Conservation (phyloP, 2,797 vertebrate species). For the Dendrocincla tyrannina region DNA sequence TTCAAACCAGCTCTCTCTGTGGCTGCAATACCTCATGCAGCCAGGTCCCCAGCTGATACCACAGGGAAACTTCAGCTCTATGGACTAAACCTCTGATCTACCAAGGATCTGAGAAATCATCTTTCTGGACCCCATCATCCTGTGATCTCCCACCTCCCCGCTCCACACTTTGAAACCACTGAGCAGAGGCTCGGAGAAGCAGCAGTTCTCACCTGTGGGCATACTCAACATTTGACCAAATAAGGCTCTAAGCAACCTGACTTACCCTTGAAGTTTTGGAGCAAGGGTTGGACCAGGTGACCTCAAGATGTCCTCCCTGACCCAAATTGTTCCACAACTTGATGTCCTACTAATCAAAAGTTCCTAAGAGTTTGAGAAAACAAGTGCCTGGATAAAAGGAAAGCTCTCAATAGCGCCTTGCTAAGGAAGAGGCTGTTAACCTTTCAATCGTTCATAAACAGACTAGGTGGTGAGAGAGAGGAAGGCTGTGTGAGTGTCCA, state of each 20-base stretch:
- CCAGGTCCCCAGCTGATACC: neutral
- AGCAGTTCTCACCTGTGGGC: neutral
- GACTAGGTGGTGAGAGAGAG: neutral
- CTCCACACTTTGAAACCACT: neutral
- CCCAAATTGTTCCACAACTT: neutral
- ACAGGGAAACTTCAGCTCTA: neutral
- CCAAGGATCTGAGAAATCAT: rapidly evolving
- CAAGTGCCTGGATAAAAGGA: neutral
- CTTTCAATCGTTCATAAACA: neutral
- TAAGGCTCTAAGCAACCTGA: neutral
- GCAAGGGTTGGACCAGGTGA: neutral
- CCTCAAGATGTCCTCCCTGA: neutral
- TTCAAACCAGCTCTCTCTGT: neutral
- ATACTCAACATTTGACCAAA: neutral
- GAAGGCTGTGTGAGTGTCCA: neutral
- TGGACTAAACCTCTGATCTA: neutral
- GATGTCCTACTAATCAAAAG: neutral
- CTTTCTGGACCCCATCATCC: neutral
- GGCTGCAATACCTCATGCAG: neutral
- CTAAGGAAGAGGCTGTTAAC: neutral
- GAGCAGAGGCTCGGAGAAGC: neutral
- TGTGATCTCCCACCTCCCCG: neutral
- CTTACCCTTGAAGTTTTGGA: neutral
- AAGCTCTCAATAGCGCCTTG: neutral
- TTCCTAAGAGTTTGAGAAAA: neutral